Base-by-base conservation (phyloP, 2,113 vertebrate genomes). In the Actenoides hombroni region DNA sequence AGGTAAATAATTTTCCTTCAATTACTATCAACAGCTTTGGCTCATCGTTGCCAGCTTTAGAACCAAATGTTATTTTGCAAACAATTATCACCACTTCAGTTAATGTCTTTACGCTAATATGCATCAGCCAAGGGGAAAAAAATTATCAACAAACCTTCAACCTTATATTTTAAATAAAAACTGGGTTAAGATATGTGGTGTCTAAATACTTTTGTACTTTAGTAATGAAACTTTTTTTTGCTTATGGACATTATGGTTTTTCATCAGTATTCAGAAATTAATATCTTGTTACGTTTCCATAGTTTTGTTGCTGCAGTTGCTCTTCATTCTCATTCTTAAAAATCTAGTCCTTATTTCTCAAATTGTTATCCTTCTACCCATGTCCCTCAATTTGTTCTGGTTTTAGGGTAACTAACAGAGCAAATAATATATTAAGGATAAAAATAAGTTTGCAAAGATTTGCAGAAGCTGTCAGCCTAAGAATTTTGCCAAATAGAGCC, bases 391-490 rank as follows among this genome's bases (percentile, higher is more conserved):
- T 83, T 94, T 94, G 60, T 90, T 96, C 85, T 95, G 79, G 63
- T 96, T 96, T 96, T 86, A 92, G 61, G 60, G 76, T 92, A 88
- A 80, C 75, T 85, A 93, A 90, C 5, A 4, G 79, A 91, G 87
- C 84, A 97, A 95, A 91, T 85, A 92, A 91, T 86, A 89, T 95
- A 80, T 80, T 89, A 95, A 68, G 70, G 78, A 84, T 94, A 90
- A 95, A 86, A 95, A 93, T 70, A 89, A 75, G 74, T 95, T 95
- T 96, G 68, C 60, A 71, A 94, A 95, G 79, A 90, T 74, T 90
- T 96, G 71, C 64, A 88, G 67, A 90, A 77, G 70, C 67, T 90
- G 63, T 54, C 51, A 88, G 93, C 49, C 63, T 48, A 77, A 80
- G 63, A 95, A 73, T 91, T 96, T 87, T 93, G 57, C 90, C 78